phyloP scores from a whole-genome alignment of 1,140 invertebrate genomes.

The Drosophila saltans region DNA sequence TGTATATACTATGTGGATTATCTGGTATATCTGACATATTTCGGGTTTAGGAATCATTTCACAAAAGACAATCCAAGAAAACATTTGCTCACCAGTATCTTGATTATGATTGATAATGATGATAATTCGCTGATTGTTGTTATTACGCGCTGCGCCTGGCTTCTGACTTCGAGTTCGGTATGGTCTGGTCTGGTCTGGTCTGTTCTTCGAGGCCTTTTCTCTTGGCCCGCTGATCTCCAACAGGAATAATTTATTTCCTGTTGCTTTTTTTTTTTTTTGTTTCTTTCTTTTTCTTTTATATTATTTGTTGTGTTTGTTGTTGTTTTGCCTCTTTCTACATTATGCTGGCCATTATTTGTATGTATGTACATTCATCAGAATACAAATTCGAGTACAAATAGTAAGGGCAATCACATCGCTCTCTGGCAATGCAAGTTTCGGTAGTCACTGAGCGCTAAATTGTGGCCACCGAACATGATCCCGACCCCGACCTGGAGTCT shows the following conservation, averaged over 20 bases:
- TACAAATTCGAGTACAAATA: conserved; percentile 33
- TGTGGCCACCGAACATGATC: conserved; percentile 60
- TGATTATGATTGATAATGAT: conserved; percentile 49
- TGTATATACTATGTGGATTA: not conserved
- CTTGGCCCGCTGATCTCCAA: conserved; percentile 22
- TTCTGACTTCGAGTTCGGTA: conserved; percentile 15
- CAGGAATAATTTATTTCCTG: conserved; percentile 73
- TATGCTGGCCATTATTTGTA: conserved; percentile 73
- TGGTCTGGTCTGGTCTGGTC: conserved; percentile 15
- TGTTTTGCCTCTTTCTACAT: conserved; percentile 40
- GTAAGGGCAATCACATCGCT: conserved; percentile 1
- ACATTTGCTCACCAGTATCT: conserved; percentile 25
- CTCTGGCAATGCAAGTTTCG: conserved; percentile 63
- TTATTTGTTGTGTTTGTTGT: conserved; percentile 1
- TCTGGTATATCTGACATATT: not conserved
- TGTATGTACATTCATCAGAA: conserved; percentile 68
- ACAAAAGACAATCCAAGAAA: not conserved
- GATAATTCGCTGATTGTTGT: conserved; percentile 64
- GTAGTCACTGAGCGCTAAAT: conserved; percentile 74
- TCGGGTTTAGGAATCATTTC: conserved; percentile 10
- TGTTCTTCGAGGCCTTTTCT: conserved; percentile 1
- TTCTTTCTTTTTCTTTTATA: not conserved
- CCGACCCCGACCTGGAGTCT: conserved; percentile 28
- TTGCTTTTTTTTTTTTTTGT: conserved; percentile 19
- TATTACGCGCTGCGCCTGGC: conserved; percentile 54